phyloP scores from a whole-genome alignment of 2,797 vertebrate genomes.

The Propithecus deckenii region DNA sequence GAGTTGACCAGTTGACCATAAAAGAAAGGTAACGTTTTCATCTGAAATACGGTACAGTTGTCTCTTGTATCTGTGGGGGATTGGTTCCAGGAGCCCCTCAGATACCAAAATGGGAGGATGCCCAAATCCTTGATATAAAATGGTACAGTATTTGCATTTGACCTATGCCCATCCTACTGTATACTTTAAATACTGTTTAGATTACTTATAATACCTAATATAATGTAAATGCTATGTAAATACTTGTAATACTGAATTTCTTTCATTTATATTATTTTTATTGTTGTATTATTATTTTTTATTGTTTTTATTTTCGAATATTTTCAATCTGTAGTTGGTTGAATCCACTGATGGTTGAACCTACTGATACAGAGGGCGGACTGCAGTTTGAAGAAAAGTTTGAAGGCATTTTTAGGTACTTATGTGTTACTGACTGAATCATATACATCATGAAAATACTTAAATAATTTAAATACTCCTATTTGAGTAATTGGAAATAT shows the following conservation, averaged over 20 bases:
- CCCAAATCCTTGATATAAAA: neutral
- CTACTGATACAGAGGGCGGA: neutral
- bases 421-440: slow-evolving; percentile 4
- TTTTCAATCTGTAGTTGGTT: neutral
- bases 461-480: slow-evolving; percentile 56
- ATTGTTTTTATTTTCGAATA: neutral
- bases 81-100: neutral
- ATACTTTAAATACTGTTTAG: neutral
- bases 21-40: neutral
- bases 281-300: neutral
- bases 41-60: neutral
- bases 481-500: slow-evolving; percentile 60
- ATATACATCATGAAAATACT: slow-evolving; percentile 52
- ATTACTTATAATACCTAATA: neutral
- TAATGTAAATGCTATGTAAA: neutral
- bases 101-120: neutral
- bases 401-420: neutral
- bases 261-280: neutral
- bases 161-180: neutral
- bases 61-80: neutral
- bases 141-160: neutral
- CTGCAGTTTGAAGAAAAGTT: neutral
- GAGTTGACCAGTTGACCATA: neutral
- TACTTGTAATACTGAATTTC: neutral
- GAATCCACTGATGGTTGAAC: neutral